Percentiles rank a stretch among this genome's conserved stretches.
Evolutionary conservation across 2,797 vertebrate genomes (phyloP).

Genomic region (Harpagifer antarcticus): DNA sequence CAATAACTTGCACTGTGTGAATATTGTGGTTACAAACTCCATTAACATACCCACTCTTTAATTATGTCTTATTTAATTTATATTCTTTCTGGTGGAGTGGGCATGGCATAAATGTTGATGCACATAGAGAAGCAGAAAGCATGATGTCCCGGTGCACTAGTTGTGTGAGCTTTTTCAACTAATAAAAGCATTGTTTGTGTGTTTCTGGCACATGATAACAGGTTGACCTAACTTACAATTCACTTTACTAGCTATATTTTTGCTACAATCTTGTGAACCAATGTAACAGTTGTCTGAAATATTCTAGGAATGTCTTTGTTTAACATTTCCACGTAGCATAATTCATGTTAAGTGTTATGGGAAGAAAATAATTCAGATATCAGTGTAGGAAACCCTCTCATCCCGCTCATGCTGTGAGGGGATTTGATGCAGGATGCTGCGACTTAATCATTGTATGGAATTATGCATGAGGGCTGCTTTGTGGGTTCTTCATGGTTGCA

Average conservation of each 20-base stretch:
- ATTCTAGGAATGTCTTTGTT: neutral
- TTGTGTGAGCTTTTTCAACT: neutral
- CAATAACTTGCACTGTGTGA: too few relatives aligned
- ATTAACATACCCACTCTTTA: too few relatives aligned
- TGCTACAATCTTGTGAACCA: neutral
- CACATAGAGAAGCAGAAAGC: too few relatives aligned
- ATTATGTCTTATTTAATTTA: too few relatives aligned
- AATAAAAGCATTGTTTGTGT: neutral
- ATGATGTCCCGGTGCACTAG: too few relatives aligned
- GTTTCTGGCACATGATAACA: neutral
- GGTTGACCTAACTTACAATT: neutral
- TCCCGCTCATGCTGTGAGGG: conserved; percentile 49
- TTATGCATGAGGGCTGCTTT: conserved; percentile 41
- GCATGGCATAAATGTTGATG: too few relatives aligned
- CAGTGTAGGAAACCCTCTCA: conserved; percentile 26
- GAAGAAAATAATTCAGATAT: conserved; percentile 28
- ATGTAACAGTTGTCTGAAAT: neutral
- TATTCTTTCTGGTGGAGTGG: too few relatives aligned
- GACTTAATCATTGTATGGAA: conserved; percentile 44
- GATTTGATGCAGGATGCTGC: conserved; percentile 41
- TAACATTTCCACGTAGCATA: neutral
- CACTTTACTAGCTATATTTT: neutral
- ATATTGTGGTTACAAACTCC: too few relatives aligned
- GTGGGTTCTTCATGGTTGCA: neutral
- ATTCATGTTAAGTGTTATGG: conserved; percentile 22